Evolutionary conservation across 2,888 invertebrate genomes (phyloP).

Genomic region (Itoplectis maculator): DNA sequence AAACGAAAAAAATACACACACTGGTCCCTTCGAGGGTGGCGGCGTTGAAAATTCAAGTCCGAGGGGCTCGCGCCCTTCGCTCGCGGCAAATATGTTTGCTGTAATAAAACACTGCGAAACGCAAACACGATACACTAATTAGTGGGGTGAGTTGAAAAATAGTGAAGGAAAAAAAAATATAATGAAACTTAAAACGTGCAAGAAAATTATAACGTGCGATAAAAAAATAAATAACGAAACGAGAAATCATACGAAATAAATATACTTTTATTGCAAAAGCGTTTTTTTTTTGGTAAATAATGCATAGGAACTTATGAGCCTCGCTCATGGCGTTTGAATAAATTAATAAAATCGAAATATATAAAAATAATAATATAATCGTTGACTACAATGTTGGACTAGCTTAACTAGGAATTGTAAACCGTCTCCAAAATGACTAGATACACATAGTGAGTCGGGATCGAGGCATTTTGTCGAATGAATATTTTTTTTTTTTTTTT

Average conservation of each 20-base stretch:
- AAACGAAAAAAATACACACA: slow-evolving; percentile 14
- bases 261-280: slow-evolving; percentile 60
- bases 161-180: slow-evolving; percentile 1
- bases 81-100: slow-evolving; percentile 46
- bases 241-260: slow-evolving; percentile 50
- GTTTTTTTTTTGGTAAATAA: slow-evolving; percentile 35
- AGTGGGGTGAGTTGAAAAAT: slow-evolving; percentile 2
- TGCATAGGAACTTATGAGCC: slow-evolving; percentile 37
- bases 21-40: background rate
- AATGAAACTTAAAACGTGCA: background rate
- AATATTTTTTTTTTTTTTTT: background rate
- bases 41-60: slow-evolving; percentile 50
- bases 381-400: slow-evolving; percentile 77
- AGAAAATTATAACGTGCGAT: slow-evolving; percentile 31
- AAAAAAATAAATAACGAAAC: slow-evolving; percentile 44
- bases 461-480: background rate
- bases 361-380: slow-evolving; percentile 50
- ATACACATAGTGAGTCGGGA: slow-evolving; percentile 65
- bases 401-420: slow-evolving; percentile 79
- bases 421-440: slow-evolving; percentile 81
- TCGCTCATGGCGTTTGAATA: slow-evolving; percentile 29
- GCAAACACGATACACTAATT: slow-evolving; percentile 50
- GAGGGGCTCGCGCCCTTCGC: background rate
- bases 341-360: slow-evolving; percentile 49
- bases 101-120: slow-evolving; percentile 46